phyloP scores from a whole-genome alignment of 2,113 vertebrate genomes.

The Percina caprodes region DNA sequence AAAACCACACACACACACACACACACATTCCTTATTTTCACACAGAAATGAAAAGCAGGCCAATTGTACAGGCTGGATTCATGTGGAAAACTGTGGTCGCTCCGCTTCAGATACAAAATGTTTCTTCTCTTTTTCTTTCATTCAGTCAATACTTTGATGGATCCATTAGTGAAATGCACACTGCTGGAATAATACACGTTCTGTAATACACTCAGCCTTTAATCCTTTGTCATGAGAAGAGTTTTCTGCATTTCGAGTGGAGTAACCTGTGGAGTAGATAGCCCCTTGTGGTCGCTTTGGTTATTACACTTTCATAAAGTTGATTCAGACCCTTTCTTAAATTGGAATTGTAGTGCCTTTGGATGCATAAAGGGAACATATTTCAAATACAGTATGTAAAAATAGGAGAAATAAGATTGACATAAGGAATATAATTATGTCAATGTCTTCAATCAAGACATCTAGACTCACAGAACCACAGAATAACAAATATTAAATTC shows the following conservation, averaged over 20 bases:
- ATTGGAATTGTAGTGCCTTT: not conserved
- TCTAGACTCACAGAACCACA: not conserved
- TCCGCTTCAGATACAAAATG: constrained; percentile 45
- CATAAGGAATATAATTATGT: not conserved
- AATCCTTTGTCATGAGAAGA: constrained; percentile 57
- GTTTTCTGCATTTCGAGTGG: constrained; percentile 15
- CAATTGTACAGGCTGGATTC: constrained; percentile 51
- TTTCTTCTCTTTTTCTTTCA: constrained; percentile 41
- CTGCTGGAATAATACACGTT: constrained; percentile 43
- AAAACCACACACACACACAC: constrained; percentile 1
- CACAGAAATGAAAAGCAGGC: constrained; percentile 60
- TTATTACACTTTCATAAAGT: constrained; percentile 20
- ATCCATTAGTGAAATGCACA: constrained; percentile 53
- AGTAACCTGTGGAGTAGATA: constrained; percentile 77
- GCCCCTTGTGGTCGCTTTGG: constrained; percentile 72
- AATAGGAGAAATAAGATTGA: not conserved
- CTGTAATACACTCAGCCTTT: constrained; percentile 39
- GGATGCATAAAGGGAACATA: not conserved
- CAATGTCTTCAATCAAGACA: constrained; percentile 3
- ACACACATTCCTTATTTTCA: constrained; percentile 60
- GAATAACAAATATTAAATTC: constrained; percentile 10
- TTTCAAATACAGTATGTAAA: not conserved
- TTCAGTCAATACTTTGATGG: constrained; percentile 41
- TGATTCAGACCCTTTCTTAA: not conserved
- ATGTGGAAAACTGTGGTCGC: constrained; percentile 67